Evolutionary conservation across 2,113 vertebrate genomes (phyloP), one percentile per base, ranked within the genome.

Genomic region (Pedetes capensis): DNA sequence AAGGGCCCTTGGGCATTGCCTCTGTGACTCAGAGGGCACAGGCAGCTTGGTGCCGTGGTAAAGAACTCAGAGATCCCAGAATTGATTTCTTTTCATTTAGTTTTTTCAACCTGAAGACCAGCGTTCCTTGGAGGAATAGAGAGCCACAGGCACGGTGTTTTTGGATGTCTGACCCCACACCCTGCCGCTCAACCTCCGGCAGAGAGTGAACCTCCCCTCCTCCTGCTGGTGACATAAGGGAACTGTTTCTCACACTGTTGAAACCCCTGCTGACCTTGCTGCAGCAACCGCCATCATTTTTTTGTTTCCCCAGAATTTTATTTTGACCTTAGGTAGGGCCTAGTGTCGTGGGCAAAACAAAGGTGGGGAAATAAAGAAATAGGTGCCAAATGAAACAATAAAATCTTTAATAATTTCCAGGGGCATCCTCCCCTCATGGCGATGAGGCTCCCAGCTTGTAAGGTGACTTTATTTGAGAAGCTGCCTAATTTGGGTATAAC

Each of bases 211-310:
- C 44, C 92, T 85, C 47, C 69, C 91, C 87, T 91, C 94, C 93
- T 96, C 89, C 93, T 94, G 93, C 96, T 96, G 95, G 87, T 57
- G 29, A 93, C 47, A 81, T 53, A 55, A 17, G 34, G 87, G 63
- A 96, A 96, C 18, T 90, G 87, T 85, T 95, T 42, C 57, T 68
- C 51, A 49, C 69, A 12, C n/a, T 42, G 61, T 20, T 42, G 42
- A 74, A 82, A 86, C 32, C 8, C 34, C 34, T 57, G 37, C 59
- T n/a, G 55, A 75, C 29, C 22, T 32, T 74, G 37, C 32, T 76
- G 37, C 3, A 25, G 79, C 57, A 29, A 37, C 68, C 68, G 84
- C 32, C n/a, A 53, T 68, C 22, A 82, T 64, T 25, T 66, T 96
- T 69, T 92, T 88, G 29, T 93, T 76, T 69, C 49, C 5, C 5